Evolutionary conservation across 2,797 vertebrate species (phyloP), one percentile per base, ranked within the genome.

Genomic region (Chelidonichthys spinosus): DNA sequence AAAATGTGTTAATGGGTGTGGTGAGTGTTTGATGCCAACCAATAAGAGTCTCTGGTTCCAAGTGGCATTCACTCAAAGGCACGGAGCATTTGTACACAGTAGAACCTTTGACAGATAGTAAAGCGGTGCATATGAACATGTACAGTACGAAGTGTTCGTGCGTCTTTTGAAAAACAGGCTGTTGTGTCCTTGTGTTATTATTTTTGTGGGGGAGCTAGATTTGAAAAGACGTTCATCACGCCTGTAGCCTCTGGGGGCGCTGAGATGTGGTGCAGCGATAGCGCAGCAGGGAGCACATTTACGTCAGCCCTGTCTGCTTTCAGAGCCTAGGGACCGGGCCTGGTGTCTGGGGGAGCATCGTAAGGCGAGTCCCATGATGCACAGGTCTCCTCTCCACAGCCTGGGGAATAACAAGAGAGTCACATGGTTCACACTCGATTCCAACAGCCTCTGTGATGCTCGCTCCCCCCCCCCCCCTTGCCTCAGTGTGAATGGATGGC

Each of bases 221-320:
- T 54, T 74, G 76, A 85, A 68, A 76, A 75, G 83, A 65, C 73
- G 47, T 79, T 54, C 81, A 87, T 90, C 77, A n/a, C 68, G 63
- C 66, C 72, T 78, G 69, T 17, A 54, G 71, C 86, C 91, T 86
- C 87, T 25, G 55, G 33, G 85, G 88, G 88, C 58, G 58, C 74
- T 47, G 74, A 76, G 83, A 75, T 85, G 83, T 42, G 73, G 81
- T 72, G 81, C 52, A 14, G 76, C 46, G 86, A 85, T 85, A 90
- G 89, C 81, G 75, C 87, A 89, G 85, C 74, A 86, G 85, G 84
- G 90, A 88, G 82, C 67, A 72, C 84, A 92, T 94, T 92, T 94
- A 94, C 94, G 94, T 95, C 94, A 95, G 79, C 61, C 66, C 83
- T 76, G 88, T 89, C 90, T 92, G 87, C 79, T 83, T 47, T 74